Conservation (phyloP, 2,113 vertebrate species). For the Sturnus vulgaris region DNA sequence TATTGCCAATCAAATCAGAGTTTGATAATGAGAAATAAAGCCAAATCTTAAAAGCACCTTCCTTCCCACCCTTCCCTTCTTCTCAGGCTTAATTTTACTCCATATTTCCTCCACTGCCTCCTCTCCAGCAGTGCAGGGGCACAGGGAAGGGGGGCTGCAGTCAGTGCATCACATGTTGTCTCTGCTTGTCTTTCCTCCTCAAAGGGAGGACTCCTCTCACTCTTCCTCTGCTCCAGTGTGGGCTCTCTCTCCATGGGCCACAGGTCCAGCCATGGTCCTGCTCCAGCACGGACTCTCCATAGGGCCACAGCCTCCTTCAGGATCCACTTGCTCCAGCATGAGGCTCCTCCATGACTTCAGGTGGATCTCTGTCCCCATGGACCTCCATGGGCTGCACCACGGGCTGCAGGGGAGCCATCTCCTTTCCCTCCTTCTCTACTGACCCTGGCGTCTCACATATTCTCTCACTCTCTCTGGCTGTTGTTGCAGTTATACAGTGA, state of each 20-base stretch:
- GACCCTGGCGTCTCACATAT: neutral
- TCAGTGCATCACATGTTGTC: too few relatives aligned
- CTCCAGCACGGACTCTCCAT: neutral
- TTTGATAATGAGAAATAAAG: neutral
- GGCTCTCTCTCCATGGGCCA: too few relatives aligned
- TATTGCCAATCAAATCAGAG: neutral
- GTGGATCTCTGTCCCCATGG: neutral
- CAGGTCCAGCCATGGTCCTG: neutral
- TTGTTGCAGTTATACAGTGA: neutral
- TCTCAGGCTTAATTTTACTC: rapidly evolving
- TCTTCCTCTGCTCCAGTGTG: neutral
- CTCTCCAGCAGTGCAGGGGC: neutral
- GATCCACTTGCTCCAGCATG: neutral
- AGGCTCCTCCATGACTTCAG: neutral
- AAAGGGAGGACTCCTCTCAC: neutral
- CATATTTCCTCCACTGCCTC: neutral
- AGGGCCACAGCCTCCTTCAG: neutral
- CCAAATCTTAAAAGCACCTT: neutral
- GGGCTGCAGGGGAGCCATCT: neutral
- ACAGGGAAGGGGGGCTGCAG: too few relatives aligned
- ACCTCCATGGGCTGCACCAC: neutral
- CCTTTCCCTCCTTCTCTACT: neutral
- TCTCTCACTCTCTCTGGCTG: neutral
- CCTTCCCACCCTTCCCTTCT: neutral
- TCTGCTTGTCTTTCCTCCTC: neutral